phyloP scores from a whole-genome alignment of 2,888 invertebrate genomes.

The Synergus itoensis region DNA sequence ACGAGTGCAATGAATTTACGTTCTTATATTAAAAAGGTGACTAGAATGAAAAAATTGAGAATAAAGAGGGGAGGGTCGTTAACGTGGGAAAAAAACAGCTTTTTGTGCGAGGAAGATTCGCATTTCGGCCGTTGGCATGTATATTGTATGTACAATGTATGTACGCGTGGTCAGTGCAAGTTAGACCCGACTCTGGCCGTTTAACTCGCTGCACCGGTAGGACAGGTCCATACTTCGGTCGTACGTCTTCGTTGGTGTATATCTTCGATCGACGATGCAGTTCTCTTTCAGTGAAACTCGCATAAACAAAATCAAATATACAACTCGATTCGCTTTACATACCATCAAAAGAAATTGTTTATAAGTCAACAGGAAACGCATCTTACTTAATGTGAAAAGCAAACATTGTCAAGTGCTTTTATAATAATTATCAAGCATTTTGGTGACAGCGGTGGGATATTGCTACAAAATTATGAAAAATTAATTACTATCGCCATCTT shows the following conservation, averaged over 20 bases:
- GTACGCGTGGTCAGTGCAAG: constrained; percentile 47
- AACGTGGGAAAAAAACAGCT: constrained; percentile 40
- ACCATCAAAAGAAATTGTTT: background rate
- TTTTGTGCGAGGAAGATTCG: constrained; percentile 53
- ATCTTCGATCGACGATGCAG: constrained; percentile 59
- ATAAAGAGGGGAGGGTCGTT: constrained; percentile 36
- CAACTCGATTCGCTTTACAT: constrained; percentile 35
- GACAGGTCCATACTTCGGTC: constrained; percentile 62
- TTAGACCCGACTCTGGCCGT: constrained; percentile 57
- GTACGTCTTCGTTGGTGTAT: constrained; percentile 58
- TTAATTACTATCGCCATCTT: too few species aligned
- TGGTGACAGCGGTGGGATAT: too few species aligned
- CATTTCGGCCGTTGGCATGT: constrained; percentile 48
- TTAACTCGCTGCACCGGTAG: constrained; percentile 66
- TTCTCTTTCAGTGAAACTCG: constrained; percentile 52
- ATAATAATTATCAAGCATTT: background rate
- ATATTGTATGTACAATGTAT: background rate
- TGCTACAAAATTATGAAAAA: too few species aligned
- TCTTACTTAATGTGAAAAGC: background rate
- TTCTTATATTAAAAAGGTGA: constrained; percentile 43
- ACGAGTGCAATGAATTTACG: constrained; percentile 26
- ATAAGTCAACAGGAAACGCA: too few species aligned
- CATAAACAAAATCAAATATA: constrained; percentile 56
- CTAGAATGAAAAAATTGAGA: constrained; percentile 30
- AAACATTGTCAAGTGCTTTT: background rate